These are phyloP conservation scores for Reinhardtius hippoglossoides DNA, from an alignment of 2,113 vertebrate species.

Conservation along the genomic window DNA sequence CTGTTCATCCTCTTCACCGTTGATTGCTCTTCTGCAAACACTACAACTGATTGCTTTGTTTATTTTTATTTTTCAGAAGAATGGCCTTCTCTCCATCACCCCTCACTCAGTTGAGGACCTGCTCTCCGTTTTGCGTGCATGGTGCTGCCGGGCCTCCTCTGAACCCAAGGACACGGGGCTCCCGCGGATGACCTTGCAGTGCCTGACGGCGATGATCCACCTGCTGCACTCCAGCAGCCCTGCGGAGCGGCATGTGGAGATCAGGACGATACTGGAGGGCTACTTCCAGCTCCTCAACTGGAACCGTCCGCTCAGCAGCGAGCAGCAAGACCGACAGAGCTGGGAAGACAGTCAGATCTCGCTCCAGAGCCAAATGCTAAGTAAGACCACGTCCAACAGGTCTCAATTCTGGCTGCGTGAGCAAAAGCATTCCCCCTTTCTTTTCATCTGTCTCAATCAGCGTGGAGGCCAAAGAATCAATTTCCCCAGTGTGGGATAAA, in stretches of 20 bases:
- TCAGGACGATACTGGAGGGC: constrained; percentile 87
- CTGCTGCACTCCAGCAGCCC: constrained; percentile 89
- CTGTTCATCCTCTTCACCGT: constrained; percentile 14
- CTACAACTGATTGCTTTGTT: not conserved
- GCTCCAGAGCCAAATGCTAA: constrained; percentile 91
- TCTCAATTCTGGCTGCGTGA: not conserved
- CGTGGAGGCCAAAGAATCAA: constrained; percentile 8
- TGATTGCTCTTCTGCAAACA: constrained; percentile 6
- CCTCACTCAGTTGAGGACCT: constrained; percentile 85
- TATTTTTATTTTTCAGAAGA: constrained; percentile 81
- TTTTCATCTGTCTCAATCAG: not conserved
- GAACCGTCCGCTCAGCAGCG: constrained; percentile 78
- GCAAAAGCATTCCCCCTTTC: not conserved
- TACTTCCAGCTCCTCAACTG: constrained; percentile 94
- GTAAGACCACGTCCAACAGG: constrained; percentile 76
- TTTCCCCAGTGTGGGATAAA: constrained; percentile 29
- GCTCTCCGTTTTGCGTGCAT: constrained; percentile 85
- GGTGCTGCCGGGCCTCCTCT: constrained; percentile 63
- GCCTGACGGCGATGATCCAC: constrained; percentile 89
- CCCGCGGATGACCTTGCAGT: constrained; percentile 79
- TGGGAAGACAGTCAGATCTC: constrained; percentile 86
- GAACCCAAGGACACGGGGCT: constrained; percentile 63
- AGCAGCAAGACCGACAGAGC: constrained; percentile 50
- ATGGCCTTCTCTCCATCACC: constrained; percentile 88
- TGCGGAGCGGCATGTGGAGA: constrained; percentile 84